These are phyloP conservation scores for Daubentonia madagascariensis DNA, from an alignment of 2,113 vertebrate genomes.

Conservation along the genomic window DNA sequence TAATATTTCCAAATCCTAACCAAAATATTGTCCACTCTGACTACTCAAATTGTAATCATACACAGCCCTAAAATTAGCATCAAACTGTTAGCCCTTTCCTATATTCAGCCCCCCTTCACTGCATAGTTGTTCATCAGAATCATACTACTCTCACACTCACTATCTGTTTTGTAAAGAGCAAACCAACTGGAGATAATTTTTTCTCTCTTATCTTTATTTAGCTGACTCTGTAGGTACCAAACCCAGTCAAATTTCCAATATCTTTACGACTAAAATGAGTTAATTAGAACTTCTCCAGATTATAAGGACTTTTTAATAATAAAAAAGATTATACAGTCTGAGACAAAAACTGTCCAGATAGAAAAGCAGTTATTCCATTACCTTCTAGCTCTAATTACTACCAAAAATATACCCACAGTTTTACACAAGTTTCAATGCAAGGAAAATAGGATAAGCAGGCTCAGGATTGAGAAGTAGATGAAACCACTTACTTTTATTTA, in stretches of 20 bases:
- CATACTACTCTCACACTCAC: background rate
- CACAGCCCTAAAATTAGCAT: conserved; percentile 28
- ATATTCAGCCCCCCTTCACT: background rate
- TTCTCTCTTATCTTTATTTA: background rate
- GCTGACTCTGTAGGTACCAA: background rate
- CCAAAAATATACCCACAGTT: background rate
- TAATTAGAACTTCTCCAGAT: background rate
- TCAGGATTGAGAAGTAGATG: background rate
- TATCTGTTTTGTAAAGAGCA: background rate
- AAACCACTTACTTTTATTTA: background rate
- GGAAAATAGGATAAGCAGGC: background rate
- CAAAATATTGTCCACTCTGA: background rate
- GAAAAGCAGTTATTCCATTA: background rate
- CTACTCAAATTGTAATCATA: background rate
- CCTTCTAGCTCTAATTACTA: conserved; percentile 17
- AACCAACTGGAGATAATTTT: background rate
- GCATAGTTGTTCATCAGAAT: background rate
- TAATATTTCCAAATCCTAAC: background rate
- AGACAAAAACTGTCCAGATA: background rate
- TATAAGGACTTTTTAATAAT: background rate
- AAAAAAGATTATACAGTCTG: background rate
- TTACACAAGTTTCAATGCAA: background rate
- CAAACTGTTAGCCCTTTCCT: background rate
- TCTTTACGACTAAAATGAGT: conserved; percentile 37
- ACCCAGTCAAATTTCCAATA: conserved; percentile 18